Evolutionary conservation across 2,797 vertebrate species (phyloP).

Genomic region (Diglossa cyanea): DNA sequence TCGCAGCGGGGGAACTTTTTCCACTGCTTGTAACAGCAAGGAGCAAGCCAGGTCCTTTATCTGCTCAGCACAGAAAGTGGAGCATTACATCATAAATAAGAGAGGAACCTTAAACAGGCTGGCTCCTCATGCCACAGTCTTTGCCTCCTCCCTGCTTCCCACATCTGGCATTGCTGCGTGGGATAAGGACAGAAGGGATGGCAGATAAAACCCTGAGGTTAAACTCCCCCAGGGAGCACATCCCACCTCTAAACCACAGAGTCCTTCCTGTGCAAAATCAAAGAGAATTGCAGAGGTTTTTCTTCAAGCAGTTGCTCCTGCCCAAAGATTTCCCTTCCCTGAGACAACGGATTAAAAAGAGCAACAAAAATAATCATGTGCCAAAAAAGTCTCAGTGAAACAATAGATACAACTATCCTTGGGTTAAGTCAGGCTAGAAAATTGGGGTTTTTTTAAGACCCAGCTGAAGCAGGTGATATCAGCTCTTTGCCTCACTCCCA

Average conservation of each 20-base stretch:
- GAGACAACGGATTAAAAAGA: conserved; percentile 19
- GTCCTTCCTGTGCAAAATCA: not conserved
- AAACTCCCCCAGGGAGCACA: not conserved
- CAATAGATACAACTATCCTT: not conserved
- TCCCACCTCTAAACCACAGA: not conserved
- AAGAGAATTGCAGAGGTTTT: not conserved
- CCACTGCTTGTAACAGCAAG: conserved; percentile 14
- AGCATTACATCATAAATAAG: not conserved
- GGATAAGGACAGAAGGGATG: not conserved
- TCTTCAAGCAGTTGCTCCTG: not conserved
- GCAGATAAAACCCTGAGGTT: not conserved
- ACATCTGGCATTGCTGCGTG: not conserved
- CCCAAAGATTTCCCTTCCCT: not conserved
- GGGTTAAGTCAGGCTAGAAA: not conserved
- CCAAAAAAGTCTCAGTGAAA: not conserved
- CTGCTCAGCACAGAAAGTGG: not conserved
- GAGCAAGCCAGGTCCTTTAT: conserved; percentile 11
- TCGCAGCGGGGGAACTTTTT: conserved; percentile 21
- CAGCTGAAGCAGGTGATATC: not conserved
- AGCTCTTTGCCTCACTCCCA: not conserved
- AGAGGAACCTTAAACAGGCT: not conserved
- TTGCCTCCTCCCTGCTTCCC: not conserved
- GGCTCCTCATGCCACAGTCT: not conserved
- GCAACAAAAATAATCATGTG: not conserved
- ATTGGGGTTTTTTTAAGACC: not conserved